A percentile compares a stretch with the other conserved stretches of the same genome.
Evolutionary conservation across 2,888 invertebrate genomes (phyloP).

Genomic region (Nephrocerus scutellatus): DNA sequence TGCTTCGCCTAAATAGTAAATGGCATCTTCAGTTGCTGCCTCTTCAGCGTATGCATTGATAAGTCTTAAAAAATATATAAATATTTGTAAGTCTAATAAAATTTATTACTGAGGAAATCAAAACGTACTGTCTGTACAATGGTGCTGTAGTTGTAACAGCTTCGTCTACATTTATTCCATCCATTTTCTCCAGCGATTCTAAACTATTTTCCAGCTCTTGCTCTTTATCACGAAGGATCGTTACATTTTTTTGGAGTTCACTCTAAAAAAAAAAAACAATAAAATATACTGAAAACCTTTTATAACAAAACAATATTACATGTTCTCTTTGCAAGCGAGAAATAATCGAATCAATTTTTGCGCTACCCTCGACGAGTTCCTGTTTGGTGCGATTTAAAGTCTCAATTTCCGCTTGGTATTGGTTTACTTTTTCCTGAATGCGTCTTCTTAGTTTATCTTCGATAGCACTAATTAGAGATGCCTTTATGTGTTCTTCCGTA

Average conservation of each 20-base stretch:
- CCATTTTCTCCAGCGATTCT: conserved; percentile 66
- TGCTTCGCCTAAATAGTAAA: conserved; percentile 96
- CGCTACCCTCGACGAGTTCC: conserved; percentile 77
- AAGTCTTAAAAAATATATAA: no score
- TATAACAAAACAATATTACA: conserved; percentile 33
- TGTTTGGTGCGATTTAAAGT: conserved; percentile 80
- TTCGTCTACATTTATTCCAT: conserved; percentile 87
- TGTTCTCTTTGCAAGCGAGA: conserved; percentile 68
- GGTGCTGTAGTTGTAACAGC: conserved; percentile 95
- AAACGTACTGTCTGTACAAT: conserved; percentile 79
- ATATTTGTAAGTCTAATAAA: no score
- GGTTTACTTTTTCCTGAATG: conserved; percentile 82
- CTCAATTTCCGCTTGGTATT: conserved; percentile 85
- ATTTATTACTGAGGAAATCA: neutral
- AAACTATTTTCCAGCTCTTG: conserved; percentile 77
- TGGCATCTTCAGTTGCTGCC: conserved; percentile 95
- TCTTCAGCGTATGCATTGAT: conserved; percentile 94
- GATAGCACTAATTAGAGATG: conserved; percentile 87
- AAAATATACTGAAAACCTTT: conserved; percentile 4
- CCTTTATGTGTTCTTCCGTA: conserved; percentile 90
- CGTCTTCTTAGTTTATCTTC: conserved; percentile 87
- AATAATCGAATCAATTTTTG: conserved; percentile 72
- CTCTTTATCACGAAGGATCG: conserved; percentile 77
- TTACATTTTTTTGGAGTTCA: conserved; percentile 78
- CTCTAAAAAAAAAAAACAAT: conserved; percentile 45